These are phyloP conservation scores for Laupala kohalensis DNA, from an alignment of 1,140 invertebrate genomes.

Conservation along the genomic window DNA sequence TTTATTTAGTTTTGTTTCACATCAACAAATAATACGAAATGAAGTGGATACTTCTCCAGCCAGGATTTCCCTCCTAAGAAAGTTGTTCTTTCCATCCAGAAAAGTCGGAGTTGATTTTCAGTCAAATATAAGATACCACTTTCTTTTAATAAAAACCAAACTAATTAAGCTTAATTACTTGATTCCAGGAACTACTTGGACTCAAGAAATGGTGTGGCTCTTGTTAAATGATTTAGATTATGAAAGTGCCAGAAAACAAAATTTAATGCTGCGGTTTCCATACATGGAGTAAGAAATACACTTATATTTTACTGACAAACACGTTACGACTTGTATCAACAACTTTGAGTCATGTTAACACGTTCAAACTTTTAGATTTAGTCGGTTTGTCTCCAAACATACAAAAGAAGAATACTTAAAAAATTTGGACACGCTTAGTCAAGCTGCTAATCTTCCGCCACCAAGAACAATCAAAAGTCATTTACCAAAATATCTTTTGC, in stretches of 20 bases:
- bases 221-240: constrained; percentile 67
- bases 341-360: neutral
- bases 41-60: too few species aligned
- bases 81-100: too few species aligned
- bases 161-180: too few species aligned
- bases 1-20: too few species aligned
- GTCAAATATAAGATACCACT: too few species aligned
- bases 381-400: neutral
- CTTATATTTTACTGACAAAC: neutral
- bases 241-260: constrained; percentile 46
- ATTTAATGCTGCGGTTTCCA: neutral
- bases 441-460: constrained; percentile 22
- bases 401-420: neutral
- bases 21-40: too few species aligned
- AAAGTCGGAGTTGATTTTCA: too few species aligned
- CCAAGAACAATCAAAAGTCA: constrained; percentile 13
- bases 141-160: too few species aligned
- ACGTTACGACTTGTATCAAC: neutral
- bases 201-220: constrained; percentile 78
- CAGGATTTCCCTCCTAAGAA: too few species aligned
- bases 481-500: constrained; percentile 6
- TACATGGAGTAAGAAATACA: neutral
- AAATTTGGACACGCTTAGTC: constrained; percentile 27
- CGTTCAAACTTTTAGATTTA: neutral
- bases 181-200: constrained; percentile 67